phyloP scores from a whole-genome alignment of 2,888 invertebrate species.

The Coronaproctus castanopsis region DNA sequence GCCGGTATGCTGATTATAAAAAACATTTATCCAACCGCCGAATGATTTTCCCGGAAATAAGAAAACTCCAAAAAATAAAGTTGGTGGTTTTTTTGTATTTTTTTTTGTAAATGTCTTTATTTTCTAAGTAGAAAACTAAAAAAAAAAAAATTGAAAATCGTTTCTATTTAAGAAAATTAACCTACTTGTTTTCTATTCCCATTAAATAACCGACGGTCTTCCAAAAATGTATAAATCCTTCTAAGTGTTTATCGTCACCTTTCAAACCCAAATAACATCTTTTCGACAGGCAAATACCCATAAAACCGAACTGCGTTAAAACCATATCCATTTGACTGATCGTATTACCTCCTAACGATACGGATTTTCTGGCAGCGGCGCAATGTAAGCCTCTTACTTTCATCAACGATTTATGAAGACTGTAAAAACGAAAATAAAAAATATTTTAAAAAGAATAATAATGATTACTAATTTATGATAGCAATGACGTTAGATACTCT shows the following conservation, averaged over 20 bases:
- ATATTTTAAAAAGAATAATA: no score
- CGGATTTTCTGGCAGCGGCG: constrained; percentile 35
- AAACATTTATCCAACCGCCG: no score
- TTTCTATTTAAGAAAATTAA: constrained; percentile 1
- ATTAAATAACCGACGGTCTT: constrained; percentile 56
- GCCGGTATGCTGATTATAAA: no score
- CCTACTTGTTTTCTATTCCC: constrained; percentile 58
- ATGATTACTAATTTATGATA: no score
- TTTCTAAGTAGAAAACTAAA: no score
- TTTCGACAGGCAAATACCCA: constrained; percentile 48
- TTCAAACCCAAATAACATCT: constrained; percentile 43
- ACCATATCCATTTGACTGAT: constrained; percentile 69
- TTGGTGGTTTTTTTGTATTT: no score
- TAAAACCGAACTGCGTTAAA: constrained; percentile 68
- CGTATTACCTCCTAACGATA: constrained; percentile 28
- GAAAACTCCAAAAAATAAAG: no score
- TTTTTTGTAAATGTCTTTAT: no score
- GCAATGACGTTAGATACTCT: no score
- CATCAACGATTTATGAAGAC: constrained; percentile 30
- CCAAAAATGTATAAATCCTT: constrained; percentile 66
- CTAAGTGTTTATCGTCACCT: constrained; percentile 39
- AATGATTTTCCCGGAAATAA: no score
- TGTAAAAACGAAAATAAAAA: no score
- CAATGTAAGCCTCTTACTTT: constrained; percentile 46
- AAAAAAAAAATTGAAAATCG: no score